Base-by-base conservation (phyloP, 1,140 invertebrate genomes). In the Hyles vespertilio region DNA sequence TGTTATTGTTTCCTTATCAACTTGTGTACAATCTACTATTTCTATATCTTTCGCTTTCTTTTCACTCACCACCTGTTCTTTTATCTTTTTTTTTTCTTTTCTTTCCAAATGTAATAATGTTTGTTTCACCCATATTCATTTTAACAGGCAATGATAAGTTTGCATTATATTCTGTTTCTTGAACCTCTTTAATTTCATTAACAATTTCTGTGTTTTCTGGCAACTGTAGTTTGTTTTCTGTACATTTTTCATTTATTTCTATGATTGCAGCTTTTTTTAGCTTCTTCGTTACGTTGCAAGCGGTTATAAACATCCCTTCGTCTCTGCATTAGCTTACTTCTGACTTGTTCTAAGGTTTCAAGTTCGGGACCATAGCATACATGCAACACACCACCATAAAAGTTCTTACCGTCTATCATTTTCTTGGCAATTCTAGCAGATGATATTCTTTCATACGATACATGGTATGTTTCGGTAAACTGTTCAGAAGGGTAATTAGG, bases 301-400 rank as follows among this genome's bases (percentile, higher is more conserved):
- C 83, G 63, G 9, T 54, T 70, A 12, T 77, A n/a, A 0, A 96
- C 90, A 82, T 94, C 94, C 59, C 82, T 92, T 49, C 91, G 87
- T 56, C 97, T 84, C 72, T 95, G 92, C 4, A 91, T 59, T 9
- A 98, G 77, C 84, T 98, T 98, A 34, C 90, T 74, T 79, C 91
- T 90, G 3, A 94, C 94, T 87, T 98, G 96, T 1, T 91, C 67
- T 1, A 94, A 58, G 32, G 86, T 92, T 89, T 98, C 97, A 67
- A 94, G 91, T 86, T 98, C 97, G 5, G 97, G 96, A 1, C 94
- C 95, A 90, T 98, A 98, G 75, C 95, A 97, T 3, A 97, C 92
- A 87, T 98, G 97, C 32, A 98, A 77, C 1, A 92, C 79, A 0
- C 95, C 94, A 0, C 97, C 97, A 88, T 93, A 98, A 80, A 97